Conservation (phyloP, 1,140 invertebrate genomes). For the Theocolax elegans region DNA sequence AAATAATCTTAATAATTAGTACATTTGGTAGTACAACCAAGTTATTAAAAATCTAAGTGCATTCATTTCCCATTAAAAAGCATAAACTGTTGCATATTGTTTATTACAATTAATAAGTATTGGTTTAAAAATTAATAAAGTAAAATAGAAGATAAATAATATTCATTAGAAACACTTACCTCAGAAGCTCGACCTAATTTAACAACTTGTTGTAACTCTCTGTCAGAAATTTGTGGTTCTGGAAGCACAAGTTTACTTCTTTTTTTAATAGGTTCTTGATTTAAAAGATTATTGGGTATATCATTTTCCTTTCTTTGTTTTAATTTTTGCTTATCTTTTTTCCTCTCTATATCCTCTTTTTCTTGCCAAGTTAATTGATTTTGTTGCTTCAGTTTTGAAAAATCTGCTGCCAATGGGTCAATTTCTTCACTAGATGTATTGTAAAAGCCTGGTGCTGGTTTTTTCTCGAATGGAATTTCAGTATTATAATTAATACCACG, state of each 20-base stretch:
- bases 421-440: constrained; percentile 91
- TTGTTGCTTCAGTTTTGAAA: constrained; percentile 88
- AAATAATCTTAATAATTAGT: no score
- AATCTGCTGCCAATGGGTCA: constrained; percentile 87
- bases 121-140: no score
- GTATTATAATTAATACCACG: constrained; percentile 96
- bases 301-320: constrained; percentile 97
- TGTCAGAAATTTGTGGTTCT: constrained; percentile 95
- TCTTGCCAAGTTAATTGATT: constrained; percentile 94
- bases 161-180: no score
- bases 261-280: constrained; percentile 92
- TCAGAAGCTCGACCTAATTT: constrained; percentile 96
- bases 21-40: no score
- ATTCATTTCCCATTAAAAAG: no score
- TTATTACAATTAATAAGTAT: no score
- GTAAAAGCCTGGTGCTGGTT: constrained; percentile 91
- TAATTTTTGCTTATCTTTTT: constrained; percentile 92
- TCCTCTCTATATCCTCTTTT: constrained; percentile 87
- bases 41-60: no score
- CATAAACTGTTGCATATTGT: no score
- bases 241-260: constrained; percentile 96
- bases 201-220: constrained; percentile 91
- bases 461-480: constrained; percentile 98
- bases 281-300: constrained; percentile 90
- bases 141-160: no score